Conservation (phyloP, 2,113 vertebrate genomes). For the Patagioenas fasciata region DNA sequence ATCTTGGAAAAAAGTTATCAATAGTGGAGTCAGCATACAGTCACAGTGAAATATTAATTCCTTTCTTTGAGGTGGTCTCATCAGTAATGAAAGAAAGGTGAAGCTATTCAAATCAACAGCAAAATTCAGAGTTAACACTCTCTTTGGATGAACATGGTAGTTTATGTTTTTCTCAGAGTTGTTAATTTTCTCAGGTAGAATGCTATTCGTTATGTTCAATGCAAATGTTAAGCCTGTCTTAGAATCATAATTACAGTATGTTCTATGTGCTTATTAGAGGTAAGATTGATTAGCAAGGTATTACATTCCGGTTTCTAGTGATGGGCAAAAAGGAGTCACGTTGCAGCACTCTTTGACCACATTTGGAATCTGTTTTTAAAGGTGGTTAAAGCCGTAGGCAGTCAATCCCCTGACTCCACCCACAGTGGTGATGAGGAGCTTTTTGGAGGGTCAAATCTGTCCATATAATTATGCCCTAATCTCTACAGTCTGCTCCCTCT, state of each 20-base stretch:
- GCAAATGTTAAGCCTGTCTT: constrained; percentile 26
- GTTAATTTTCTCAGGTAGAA: constrained; percentile 6
- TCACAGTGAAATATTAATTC: not conserved
- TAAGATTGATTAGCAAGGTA: not conserved
- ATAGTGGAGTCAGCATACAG: not conserved
- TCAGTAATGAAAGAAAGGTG: not conserved
- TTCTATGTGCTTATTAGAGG: not conserved
- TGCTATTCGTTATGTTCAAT: not conserved
- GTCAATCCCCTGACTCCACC: not conserved
- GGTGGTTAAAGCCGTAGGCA: not conserved
- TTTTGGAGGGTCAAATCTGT: not conserved
- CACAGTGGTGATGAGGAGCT: not conserved
- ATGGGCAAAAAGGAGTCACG: not conserved
- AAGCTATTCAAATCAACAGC: not conserved
- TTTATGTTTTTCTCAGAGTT: not conserved
- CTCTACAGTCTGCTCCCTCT: not conserved
- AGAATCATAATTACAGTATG: not conserved
- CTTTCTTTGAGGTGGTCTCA: not conserved
- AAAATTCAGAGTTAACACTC: not conserved
- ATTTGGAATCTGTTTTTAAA: not conserved
- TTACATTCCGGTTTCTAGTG: not conserved
- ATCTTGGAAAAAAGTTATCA: not conserved
- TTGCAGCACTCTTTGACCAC: not conserved
- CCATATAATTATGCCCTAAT: not conserved
- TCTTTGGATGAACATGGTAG: not conserved